phyloP scores from a whole-genome alignment of 2,888 invertebrate genomes.

The Acanthosoma haemorrhoidale region DNA sequence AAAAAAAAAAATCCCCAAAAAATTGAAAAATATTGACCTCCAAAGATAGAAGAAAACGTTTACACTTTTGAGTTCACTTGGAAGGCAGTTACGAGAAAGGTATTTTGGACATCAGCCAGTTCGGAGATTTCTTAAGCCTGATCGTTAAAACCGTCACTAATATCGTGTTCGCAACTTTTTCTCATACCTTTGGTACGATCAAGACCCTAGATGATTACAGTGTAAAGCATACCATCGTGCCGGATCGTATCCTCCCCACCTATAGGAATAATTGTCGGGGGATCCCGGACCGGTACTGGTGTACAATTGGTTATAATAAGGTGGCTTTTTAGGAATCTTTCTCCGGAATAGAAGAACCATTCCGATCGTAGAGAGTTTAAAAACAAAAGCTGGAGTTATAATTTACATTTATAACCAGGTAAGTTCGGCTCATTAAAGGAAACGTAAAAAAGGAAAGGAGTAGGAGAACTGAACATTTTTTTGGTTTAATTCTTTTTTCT shows the following conservation, averaged over 20 bases:
- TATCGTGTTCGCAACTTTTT: too few relatives aligned
- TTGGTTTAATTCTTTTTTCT: not conserved
- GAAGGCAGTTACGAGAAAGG: too few relatives aligned
- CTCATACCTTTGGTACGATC: too few relatives aligned
- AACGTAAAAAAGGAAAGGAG: slow-evolving; percentile 14
- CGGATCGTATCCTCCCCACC: not conserved
- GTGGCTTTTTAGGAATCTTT: not conserved
- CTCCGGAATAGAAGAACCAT: not conserved
- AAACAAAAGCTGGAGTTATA: slow-evolving; percentile 20
- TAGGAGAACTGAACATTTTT: not conserved
- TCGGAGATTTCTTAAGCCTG: too few relatives aligned
- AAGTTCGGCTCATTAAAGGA: slow-evolving; percentile 17
- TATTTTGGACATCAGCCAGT: too few relatives aligned
- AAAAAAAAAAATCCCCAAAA: too few relatives aligned
- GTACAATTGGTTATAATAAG: slow-evolving; percentile 12
- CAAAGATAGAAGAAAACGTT: too few relatives aligned
- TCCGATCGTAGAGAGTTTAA: not conserved
- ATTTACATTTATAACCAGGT: slow-evolving; percentile 20
- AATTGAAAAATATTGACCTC: too few relatives aligned
- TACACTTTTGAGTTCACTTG: too few relatives aligned
- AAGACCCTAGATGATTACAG: too few relatives aligned
- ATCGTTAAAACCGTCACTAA: too few relatives aligned
- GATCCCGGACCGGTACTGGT: not conserved
- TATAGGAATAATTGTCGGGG: slow-evolving; percentile 1
- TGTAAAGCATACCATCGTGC: too few relatives aligned